Conservation (phyloP, 2,888 invertebrate genomes). For the Colostygia pectinataria region DNA sequence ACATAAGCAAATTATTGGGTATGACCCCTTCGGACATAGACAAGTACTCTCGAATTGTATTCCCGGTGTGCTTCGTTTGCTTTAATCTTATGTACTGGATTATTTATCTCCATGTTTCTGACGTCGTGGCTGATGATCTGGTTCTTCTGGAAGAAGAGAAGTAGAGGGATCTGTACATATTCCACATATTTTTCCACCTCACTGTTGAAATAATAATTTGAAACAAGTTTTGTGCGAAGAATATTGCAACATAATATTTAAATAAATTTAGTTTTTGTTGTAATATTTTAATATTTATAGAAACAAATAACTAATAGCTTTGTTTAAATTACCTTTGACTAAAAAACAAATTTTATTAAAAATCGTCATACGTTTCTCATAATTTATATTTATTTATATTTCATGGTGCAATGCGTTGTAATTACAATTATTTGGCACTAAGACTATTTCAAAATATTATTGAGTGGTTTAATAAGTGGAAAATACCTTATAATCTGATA, state of each 20-base stretch:
- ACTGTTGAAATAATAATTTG: slow-evolving; percentile 62
- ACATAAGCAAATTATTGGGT: slow-evolving; percentile 95
- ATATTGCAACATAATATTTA: background rate
- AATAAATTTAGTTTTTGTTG: too few species aligned
- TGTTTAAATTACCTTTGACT: too few species aligned
- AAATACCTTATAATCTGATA: slow-evolving; percentile 35
- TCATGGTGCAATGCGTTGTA: too few species aligned
- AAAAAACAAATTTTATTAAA: too few species aligned
- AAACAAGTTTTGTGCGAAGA: slow-evolving; percentile 43
- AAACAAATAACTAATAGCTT: too few species aligned
- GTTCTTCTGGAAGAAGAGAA: slow-evolving; percentile 89
- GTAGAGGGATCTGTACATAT: slow-evolving; percentile 66
- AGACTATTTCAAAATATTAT: slow-evolving; percentile 68
- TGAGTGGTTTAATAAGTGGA: slow-evolving; percentile 68
- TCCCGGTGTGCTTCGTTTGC: slow-evolving; percentile 98
- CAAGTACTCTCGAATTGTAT: slow-evolving; percentile 99
- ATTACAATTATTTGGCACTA: background rate
- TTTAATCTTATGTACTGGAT: slow-evolving; percentile 99
- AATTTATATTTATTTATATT: too few species aligned
- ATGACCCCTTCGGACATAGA: slow-evolving; percentile 99
- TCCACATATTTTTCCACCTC: slow-evolving; percentile 69
- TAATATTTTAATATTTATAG: too few species aligned
- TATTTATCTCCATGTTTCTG: slow-evolving; percentile 97
- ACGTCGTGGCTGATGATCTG: slow-evolving; percentile 96
- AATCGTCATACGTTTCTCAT: too few species aligned